A percentile compares a stretch with the other conserved stretches of the same genome.
Evolutionary conservation across 2,113 vertebrate genomes (phyloP).

Genomic region (Sphaerodactylus townsendi): DNA sequence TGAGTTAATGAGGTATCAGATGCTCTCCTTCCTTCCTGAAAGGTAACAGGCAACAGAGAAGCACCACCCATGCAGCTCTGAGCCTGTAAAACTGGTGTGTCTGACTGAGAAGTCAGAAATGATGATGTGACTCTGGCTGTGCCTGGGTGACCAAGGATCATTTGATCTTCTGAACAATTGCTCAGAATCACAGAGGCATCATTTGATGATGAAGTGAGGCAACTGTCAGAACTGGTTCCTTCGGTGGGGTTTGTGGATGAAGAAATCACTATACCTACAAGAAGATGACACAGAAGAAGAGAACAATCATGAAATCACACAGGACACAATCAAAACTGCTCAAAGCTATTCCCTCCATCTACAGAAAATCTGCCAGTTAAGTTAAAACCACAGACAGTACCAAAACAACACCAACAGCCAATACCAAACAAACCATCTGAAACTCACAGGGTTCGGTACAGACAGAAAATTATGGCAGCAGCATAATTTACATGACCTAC

Average conservation of each 20-base stretch:
- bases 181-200: constrained; percentile 66
- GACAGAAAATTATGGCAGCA: too few species aligned
- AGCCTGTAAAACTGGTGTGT: constrained; percentile 84
- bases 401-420: neutral
- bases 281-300: constrained; percentile 44
- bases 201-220: constrained; percentile 81
- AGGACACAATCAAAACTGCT: constrained; percentile 45
- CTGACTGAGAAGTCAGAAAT: constrained; percentile 81
- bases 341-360: constrained; percentile 49
- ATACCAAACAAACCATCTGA: neutral
- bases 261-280: constrained; percentile 84
- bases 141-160: constrained; percentile 72
- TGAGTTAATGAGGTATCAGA: constrained; percentile 97
- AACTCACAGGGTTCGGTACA: neutral
- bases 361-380: constrained; percentile 22
- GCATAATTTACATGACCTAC: too few species aligned
- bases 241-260: constrained; percentile 82
- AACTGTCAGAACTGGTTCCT: constrained; percentile 90
- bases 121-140: constrained; percentile 73
- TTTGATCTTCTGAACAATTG: constrained; percentile 74
- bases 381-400: constrained; percentile 16
- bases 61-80: constrained; percentile 82
- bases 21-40: constrained; percentile 96
- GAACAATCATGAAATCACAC: constrained; percentile 51
- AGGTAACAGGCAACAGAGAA: constrained; percentile 79